Evolutionary conservation across 2,113 vertebrate genomes (phyloP).

Genomic region (Oryzias curvinotus): DNA sequence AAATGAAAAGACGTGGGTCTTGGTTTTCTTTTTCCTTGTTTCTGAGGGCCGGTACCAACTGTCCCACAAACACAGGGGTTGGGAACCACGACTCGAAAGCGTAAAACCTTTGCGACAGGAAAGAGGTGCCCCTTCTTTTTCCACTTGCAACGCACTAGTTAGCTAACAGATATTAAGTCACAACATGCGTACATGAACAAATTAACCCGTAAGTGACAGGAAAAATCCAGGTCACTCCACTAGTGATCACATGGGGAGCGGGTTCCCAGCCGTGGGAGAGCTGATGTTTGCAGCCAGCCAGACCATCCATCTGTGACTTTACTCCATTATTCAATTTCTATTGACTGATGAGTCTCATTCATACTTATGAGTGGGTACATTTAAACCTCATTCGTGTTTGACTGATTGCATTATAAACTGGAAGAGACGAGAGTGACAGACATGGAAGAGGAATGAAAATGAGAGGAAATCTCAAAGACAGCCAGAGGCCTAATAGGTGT

Average conservation of each 20-base stretch:
- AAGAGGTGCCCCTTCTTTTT: too few relatives aligned
- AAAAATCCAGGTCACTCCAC: neutral
- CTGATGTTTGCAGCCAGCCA: conserved; percentile 4
- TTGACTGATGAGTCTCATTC: conserved; percentile 49
- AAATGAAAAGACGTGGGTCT: too few relatives aligned
- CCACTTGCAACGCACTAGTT: too few relatives aligned
- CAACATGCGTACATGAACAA: conserved; percentile 14
- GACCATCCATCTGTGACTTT: conserved; percentile 16
- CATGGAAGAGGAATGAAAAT: neutral
- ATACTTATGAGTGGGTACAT: conserved; percentile 38
- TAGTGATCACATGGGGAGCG: neutral
- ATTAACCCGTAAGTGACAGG: conserved; percentile 11
- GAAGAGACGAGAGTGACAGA: conserved; percentile 16
- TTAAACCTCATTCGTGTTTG: conserved; percentile 44
- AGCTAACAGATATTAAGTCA: conserved; percentile 10
- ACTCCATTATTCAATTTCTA: conserved; percentile 14
- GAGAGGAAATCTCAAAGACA: conserved; percentile 9
- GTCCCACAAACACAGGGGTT: too few relatives aligned
- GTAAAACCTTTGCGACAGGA: too few relatives aligned
- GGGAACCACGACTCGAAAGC: too few relatives aligned
- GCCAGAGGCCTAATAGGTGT: conserved; percentile 38
- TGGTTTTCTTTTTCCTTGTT: too few relatives aligned
- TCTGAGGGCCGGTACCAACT: too few relatives aligned
- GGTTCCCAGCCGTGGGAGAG: neutral
- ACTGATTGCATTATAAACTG: conserved; percentile 35